Conservation (phyloP, 1,140 invertebrate genomes). For the Platyscapa corneri region DNA sequence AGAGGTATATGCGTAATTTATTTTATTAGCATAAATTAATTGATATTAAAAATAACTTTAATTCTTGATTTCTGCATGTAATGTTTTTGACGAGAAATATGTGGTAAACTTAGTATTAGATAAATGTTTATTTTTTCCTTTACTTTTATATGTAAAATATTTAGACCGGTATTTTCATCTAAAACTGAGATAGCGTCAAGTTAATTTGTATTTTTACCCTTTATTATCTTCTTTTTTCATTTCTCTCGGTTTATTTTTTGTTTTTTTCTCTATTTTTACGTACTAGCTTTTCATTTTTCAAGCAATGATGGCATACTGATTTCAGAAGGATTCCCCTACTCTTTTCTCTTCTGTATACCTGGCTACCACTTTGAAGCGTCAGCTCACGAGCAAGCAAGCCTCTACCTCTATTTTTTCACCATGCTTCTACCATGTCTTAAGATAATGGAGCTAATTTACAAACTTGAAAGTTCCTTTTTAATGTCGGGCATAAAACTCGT, state of each 20-base stretch:
- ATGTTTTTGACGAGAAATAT: no score
- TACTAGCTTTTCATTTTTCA: conserved; percentile 4
- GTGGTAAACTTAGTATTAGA: no score
- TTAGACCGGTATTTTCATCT: no score
- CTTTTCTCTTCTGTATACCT: not conserved
- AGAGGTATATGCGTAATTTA: no score
- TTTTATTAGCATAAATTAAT: no score
- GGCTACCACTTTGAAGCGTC: not conserved
- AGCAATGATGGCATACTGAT: not conserved
- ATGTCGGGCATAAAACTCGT: conserved; percentile 48
- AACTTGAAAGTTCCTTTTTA: conserved; percentile 49
- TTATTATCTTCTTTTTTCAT: no score
- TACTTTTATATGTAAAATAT: no score
- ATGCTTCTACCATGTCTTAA: conserved; percentile 44
- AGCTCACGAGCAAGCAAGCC: not conserved
- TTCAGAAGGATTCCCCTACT: conserved; percentile 11
- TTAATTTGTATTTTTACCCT: no score
- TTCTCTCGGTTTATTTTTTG: not conserved
- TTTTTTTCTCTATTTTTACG: not conserved
- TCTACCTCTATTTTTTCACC: conserved; percentile 3
- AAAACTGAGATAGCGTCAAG: no score
- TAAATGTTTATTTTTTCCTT: no score
- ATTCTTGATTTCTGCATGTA: no score
- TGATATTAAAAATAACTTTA: no score
- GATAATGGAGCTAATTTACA: conserved; percentile 50